phyloP scores from a whole-genome alignment of 2,888 invertebrate species.

The Rhamnusium bicolor region DNA sequence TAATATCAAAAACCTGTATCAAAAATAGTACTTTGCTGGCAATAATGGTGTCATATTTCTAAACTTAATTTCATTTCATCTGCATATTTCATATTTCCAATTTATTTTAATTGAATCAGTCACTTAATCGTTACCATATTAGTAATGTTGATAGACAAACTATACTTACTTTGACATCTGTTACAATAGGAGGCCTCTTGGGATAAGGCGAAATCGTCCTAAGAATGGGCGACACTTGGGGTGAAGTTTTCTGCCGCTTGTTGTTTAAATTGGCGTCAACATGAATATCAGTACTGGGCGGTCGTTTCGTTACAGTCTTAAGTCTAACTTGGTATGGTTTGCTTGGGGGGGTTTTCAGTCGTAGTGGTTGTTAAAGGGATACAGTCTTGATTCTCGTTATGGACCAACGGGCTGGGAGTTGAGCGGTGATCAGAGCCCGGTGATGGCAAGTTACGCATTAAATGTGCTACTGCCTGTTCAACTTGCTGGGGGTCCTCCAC shows the following conservation, averaged over 20 bases:
- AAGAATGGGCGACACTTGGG: slow-evolving; percentile 44
- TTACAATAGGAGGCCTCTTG: slow-evolving; percentile 38
- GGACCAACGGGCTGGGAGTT: slow-evolving; percentile 52
- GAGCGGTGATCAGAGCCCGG: slow-evolving; percentile 62
- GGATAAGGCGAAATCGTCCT: slow-evolving; percentile 39
- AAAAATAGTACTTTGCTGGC: too few relatives aligned
- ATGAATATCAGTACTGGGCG: slow-evolving; percentile 60
- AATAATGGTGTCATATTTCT: not conserved
- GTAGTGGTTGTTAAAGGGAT: slow-evolving; percentile 44
- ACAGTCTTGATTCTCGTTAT: slow-evolving; percentile 66
- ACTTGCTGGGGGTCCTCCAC: slow-evolving; percentile 82
- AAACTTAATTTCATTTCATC: not conserved
- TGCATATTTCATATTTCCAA: too few relatives aligned
- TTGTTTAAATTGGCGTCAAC: slow-evolving; percentile 50
- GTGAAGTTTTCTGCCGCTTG: slow-evolving; percentile 60
- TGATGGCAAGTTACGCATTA: slow-evolving; percentile 75
- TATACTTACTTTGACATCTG: slow-evolving; percentile 47
- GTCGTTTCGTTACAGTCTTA: slow-evolving; percentile 60
- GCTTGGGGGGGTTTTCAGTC: slow-evolving; percentile 50
- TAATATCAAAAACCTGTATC: too few relatives aligned
- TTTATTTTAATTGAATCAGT: too few relatives aligned
- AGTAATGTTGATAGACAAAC: not conserved
- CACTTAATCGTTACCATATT: too few relatives aligned
- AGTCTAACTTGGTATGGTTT: slow-evolving; percentile 56
- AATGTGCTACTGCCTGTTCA: slow-evolving; percentile 81